Evolutionary conservation across 2,113 vertebrate species (phyloP).

Genomic region (Geothlypis trichas): DNA sequence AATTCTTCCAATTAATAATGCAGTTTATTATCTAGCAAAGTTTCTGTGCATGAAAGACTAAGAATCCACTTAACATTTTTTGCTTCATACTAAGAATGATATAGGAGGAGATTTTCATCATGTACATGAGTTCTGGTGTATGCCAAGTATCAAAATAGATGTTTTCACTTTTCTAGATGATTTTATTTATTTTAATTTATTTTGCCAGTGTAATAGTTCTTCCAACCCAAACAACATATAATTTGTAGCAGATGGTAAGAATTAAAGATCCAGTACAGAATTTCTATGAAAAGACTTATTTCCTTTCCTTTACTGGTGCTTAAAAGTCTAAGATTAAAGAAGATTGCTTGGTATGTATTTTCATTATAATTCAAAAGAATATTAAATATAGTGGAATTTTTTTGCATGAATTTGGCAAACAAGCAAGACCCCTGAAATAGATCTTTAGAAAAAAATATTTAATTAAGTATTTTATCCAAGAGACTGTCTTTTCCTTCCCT

Average conservation of each 20-base stretch:
- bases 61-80: neutral
- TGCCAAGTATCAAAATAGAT: neutral
- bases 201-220: neutral
- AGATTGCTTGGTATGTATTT: neutral
- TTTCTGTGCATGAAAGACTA: neutral
- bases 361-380: neutral
- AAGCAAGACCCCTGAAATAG: conserved; percentile 20
- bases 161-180: neutral
- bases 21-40: neutral
- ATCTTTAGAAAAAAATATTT: conserved; percentile 19
- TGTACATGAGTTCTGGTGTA: neutral
- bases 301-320: neutral
- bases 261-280: neutral
- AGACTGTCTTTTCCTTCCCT: conserved; percentile 24
- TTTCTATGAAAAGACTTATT: neutral
- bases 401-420: neutral
- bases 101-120: neutral
- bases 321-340: neutral
- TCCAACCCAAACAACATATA: neutral
- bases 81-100: neutral
- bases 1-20: neutral
- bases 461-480: neutral
- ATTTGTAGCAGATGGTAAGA: neutral
- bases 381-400: neutral
- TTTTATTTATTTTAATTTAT: neutral